Conservation (phyloP, 2,113 vertebrate genomes). For the Sinocyclocheilus rhinocerous region DNA sequence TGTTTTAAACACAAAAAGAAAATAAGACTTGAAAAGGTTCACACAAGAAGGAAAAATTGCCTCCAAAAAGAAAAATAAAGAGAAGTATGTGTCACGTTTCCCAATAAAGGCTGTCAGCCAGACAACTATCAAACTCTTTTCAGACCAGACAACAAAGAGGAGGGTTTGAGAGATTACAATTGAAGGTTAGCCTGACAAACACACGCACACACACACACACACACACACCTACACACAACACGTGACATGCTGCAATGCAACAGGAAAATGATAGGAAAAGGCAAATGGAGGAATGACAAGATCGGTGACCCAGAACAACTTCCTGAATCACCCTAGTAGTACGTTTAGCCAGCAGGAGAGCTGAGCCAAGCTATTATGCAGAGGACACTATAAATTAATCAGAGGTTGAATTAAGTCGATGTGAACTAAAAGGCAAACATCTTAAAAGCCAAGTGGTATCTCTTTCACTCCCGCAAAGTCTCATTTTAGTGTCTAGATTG, state of each 20-base stretch:
- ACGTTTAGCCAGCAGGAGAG: conserved; percentile 7
- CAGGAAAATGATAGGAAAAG: not conserved
- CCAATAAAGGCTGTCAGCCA: conserved; percentile 28
- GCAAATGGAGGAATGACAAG: conserved; percentile 8
- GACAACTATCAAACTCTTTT: conserved; percentile 26
- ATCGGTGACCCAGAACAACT: conserved; percentile 34
- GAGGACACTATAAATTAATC: conserved; percentile 29
- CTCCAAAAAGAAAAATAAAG: conserved; percentile 15
- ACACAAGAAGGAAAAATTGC: conserved; percentile 21
- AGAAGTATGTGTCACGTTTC: not conserved
- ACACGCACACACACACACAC: not conserved
- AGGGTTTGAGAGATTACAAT: conserved; percentile 9
- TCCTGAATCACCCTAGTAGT: conserved; percentile 23
- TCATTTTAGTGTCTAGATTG: not conserved
- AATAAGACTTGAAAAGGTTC: conserved; percentile 26
- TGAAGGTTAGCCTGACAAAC: not conserved
- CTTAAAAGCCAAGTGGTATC: conserved; percentile 21
- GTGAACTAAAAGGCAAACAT: conserved; percentile 14
- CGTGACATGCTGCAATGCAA: not conserved
- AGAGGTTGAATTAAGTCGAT: conserved; percentile 12
- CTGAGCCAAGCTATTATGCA: conserved; percentile 24
- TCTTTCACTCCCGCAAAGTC: conserved; percentile 2
- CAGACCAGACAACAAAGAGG: conserved; percentile 7
- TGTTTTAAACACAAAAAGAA: conserved; percentile 36
- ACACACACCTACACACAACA: not conserved